Evolutionary conservation across 2,888 invertebrate species (phyloP).

Genomic region (Cheilosia variabilis): DNA sequence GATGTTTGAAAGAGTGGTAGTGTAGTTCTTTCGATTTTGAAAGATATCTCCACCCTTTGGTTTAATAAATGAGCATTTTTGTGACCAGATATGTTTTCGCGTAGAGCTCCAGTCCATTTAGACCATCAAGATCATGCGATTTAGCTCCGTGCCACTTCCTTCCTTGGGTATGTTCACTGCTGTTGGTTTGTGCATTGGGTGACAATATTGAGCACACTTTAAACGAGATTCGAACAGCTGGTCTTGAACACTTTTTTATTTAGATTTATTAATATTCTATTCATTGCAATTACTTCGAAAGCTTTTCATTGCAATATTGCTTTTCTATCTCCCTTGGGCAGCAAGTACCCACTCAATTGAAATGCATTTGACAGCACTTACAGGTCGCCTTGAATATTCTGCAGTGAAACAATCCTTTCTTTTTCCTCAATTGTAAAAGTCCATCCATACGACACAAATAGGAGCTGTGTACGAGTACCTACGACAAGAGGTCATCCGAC

Average conservation of each 20-base stretch:
- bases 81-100: too few species aligned
- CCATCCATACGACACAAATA: slow-evolving; percentile 18
- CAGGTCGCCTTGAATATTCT: slow-evolving; percentile 23
- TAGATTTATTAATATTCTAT: neutral
- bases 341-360: neutral
- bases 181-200: too few species aligned
- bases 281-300: neutral
- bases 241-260: neutral
- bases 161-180: too few species aligned
- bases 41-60: too few species aligned
- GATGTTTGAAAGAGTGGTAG: too few species aligned
- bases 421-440: neutral
- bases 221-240: too few species aligned
- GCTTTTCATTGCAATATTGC: neutral
- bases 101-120: too few species aligned
- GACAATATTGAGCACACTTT: neutral
- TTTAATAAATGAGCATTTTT: too few species aligned
- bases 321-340: neutral
- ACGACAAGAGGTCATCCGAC: slow-evolving; percentile 40
- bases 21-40: too few species aligned
- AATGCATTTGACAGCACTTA: neutral
- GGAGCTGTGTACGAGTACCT: neutral
- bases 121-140: too few species aligned
- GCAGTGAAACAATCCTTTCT: slow-evolving; percentile 1
- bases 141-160: too few species aligned